Conservation (phyloP, 2,888 invertebrate genomes). For the Dryomyza anilis region DNA sequence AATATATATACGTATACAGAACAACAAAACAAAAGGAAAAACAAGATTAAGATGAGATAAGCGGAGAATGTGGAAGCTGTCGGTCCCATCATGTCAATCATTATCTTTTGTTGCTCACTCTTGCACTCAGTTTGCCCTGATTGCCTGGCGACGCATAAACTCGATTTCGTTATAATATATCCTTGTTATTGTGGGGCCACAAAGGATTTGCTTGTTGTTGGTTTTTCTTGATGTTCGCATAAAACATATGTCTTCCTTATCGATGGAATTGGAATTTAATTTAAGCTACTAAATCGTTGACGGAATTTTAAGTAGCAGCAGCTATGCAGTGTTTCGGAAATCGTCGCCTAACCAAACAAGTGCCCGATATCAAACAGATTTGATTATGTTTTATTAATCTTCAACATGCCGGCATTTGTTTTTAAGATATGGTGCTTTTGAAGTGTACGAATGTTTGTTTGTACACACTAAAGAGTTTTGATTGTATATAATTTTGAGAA, state of each 20-base stretch:
- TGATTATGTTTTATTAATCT: too few relatives aligned
- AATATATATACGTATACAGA: too few relatives aligned
- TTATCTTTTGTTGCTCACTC: background rate
- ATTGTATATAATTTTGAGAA: too few relatives aligned
- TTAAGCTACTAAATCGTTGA: slow-evolving; percentile 12
- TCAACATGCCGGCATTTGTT: too few relatives aligned
- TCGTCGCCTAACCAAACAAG: too few relatives aligned
- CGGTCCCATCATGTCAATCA: background rate
- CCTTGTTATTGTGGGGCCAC: background rate
- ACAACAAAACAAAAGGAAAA: background rate
- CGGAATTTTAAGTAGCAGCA: slow-evolving; percentile 10
- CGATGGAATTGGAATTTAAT: slow-evolving; percentile 12
- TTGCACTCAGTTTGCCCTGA: background rate
- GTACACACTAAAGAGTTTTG: too few relatives aligned
- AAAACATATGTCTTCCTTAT: background rate
- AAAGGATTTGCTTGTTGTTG: background rate
- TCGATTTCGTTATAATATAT: background rate
- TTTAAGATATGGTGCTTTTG: too few relatives aligned
- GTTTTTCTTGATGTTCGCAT: background rate
- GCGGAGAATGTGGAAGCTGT: background rate
- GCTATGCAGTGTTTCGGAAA: background rate
- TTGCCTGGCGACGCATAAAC: background rate
- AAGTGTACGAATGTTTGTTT: too few relatives aligned
- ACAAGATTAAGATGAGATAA: background rate
- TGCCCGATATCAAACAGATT: too few relatives aligned